Evolutionary conservation across 2,888 invertebrate species (phyloP), one percentile per base, ranked within the genome.

Genomic region (Proisotoma minuta): DNA sequence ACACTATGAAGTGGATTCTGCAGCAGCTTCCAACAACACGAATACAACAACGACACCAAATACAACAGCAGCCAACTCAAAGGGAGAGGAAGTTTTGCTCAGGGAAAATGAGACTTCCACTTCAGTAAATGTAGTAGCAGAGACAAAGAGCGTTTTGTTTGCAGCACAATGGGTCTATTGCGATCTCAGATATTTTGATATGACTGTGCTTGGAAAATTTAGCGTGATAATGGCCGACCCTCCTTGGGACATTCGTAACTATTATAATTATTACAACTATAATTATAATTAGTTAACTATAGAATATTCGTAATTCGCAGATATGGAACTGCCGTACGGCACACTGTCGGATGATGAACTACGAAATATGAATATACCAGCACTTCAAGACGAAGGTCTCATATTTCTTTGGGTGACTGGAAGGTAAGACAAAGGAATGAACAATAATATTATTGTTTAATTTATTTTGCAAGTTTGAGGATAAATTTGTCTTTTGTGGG

Each of bases 341-440:
- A 98, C 97, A 0, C 94, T 98, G 93, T 94, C 94, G 0, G 97
- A 98, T 77, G 96, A 97, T 77, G 97, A 98, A 81, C 98, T 98
- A 97, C 82, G 97, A 56, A 91, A 92, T 65, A 81, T 98, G 20
- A 93, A 94, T 1, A 91, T 98, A 58, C 96, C 96, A 0, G 88
- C 90, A 58, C 79, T 97, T 47, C 96, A 98, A 78, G 96, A 97
- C 76, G 93, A 94, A 75, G 98, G 98, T 0, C 84, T 96, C 5
- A 89, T 98, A 70, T 98, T 98, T 79, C 83, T 98, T 0, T 98
- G 97, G 97, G 98, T 98, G 15, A 98, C 97, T 5, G 96, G 97
- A 59, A 85, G 89, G 83, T 85, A 73, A 77, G 79, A 2, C 23
- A 5, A 10, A n/a, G 12, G 49, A 26, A 23, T 34, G 15, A 27